Evolutionary conservation across 2,797 vertebrate genomes (phyloP), one percentile per base, ranked within the genome.

Genomic region (Pangasius krempfi): DNA sequence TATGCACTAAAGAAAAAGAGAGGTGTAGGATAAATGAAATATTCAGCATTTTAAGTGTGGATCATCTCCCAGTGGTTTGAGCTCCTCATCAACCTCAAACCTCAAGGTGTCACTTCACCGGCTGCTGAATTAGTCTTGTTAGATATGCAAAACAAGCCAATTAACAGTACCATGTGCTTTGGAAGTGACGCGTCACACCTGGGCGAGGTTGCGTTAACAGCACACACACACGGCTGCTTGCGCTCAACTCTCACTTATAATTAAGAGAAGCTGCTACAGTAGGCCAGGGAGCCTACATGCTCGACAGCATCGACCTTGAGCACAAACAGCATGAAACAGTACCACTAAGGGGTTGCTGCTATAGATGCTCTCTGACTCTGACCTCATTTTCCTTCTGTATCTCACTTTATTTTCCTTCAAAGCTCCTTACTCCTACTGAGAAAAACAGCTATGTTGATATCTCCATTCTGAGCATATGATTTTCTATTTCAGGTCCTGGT

Each of bases 401-500:
- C 33, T 68, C n/a, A 84, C n/a, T 44, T 40, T 9, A 40, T 62
- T 62, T 82, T 82, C 27, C 80, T 82, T 25, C 33, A 82, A 82
- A 62, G 2, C 12, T 3, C 54, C 56, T 44, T 62, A 60, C 22
- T 25, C 13, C 62, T 62, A 27, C 54, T 40, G 54, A 25, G 60
- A 83, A 64, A 47, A n/a, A 66, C 14, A 68, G 3, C 16, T 13
- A 68, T 68, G 64, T 25, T 84, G 64, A 70, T 70, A 25, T 25
- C 47, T 68, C 58, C 27, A 64, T 54, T 4, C 56, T 81, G 54
- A 84, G 30, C 52, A 54, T 76, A 47, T 70, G 75, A 40, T 68
- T 54, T 84, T 93, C 80, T 89, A 88, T 93, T 90, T 5, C 89
- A 99, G 99, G 98, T 99, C 91, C 97, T 99, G 52, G 99, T 99